Base-by-base conservation (phyloP, 2,888 invertebrate genomes). In the Andrena flavipes region DNA sequence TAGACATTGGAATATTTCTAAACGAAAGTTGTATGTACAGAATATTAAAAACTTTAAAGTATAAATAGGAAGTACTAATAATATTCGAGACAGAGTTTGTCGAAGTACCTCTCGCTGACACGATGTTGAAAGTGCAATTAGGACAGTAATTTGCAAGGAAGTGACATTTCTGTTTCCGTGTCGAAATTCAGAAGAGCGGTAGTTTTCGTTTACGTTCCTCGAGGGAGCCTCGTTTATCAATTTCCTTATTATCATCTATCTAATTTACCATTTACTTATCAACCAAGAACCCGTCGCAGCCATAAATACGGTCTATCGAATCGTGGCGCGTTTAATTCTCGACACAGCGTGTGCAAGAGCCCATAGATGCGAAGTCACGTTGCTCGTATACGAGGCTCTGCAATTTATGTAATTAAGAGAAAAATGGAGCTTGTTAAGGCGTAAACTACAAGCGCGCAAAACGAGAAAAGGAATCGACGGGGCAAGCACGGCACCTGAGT, bases 371-470 rank as follows among this genome's bases (percentile, higher is more conserved):
- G 42, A 42, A 42, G 13, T 42, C 42, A 1, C 16, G 42, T 42
- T 42, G 42, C 42, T 16, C 42, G 13, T 42, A 13, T 13, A 42
- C 42, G 42, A 42, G 42, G 42, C 42, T 42, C 51, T 72, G 49
- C 73, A 54, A 60, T 67, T 78, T 49, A 49, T 54, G 42, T 80
- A 80, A 84, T 84, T 83, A 80, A 74, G 64, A 69, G 77, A 71
- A 72, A 75, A 83, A 80, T 80, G 49, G 68, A 49, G 69, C 5
- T 63, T 35, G 76, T 76, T 82, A 67, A 72, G 65, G 54, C 59
- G 60, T 23, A 16, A 68, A 54, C 56, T 49, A 26, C 56, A 29
- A 6, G 13, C 20, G 6, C n/a, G 26, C 42, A 30, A 63, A 49
- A 68, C 59, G 65, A 72, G 73, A 54, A 76, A 67, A 23, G 67